Percentiles rank a stretch among this genome's conserved stretches.
Evolutionary conservation across 2,888 invertebrate species (phyloP).

Genomic region (Heliconius erato): DNA sequence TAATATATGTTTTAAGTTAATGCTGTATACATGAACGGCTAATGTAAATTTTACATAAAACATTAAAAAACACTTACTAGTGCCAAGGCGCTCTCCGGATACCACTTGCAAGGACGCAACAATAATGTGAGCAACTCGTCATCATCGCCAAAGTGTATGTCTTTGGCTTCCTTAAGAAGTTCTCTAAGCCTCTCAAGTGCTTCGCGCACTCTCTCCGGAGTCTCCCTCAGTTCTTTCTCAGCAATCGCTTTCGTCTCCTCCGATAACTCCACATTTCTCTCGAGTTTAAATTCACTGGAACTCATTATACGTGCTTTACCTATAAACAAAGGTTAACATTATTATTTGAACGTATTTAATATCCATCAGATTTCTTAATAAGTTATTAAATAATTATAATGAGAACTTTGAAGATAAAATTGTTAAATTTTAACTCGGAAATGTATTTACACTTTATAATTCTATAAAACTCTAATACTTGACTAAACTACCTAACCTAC

Average conservation of each 20-base stretch:
- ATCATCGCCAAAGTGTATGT: conserved; percentile 89
- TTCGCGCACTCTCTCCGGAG: conserved; percentile 88
- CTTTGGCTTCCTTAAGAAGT: conserved; percentile 88
- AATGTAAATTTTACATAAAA: neutral
- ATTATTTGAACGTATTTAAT: neutral
- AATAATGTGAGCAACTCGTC: conserved; percentile 92
- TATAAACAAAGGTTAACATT: conserved; percentile 52
- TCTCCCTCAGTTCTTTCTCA: conserved; percentile 88
- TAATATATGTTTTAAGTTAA: neutral
- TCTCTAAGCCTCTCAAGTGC: conserved; percentile 87
- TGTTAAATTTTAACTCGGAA: too few species aligned
- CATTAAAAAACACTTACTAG: conserved; percentile 85
- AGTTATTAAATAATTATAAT: too few species aligned
- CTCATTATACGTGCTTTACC: conserved; percentile 65
- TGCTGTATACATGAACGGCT: neutral
- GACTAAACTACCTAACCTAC: too few species aligned
- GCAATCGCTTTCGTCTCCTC: conserved; percentile 87
- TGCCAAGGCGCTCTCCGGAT: conserved; percentile 92
- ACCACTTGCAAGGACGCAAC: conserved; percentile 93
- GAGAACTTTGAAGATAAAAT: too few species aligned
- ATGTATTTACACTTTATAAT: neutral
- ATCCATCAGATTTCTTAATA: too few species aligned
- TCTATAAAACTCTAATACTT: neutral
- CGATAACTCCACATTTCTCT: conserved; percentile 85
- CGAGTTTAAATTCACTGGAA: conserved; percentile 84